Conservation (phyloP, 2,113 vertebrate genomes). For the Bos taurus region ARS-UCD2.0 NC_037336.1:15210501-15211000, state of each 20-base stretch:
- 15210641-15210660: not conserved
- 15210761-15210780: not conserved
- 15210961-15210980: not conserved
- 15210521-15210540: not conserved
- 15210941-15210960: not conserved
- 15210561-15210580: not conserved
- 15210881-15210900: not conserved
- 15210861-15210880: not conserved
- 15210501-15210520: not conserved
- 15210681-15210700: not conserved
- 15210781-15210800: not conserved
- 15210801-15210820: not conserved
- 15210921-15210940: not conserved
- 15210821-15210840: not conserved
- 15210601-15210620: not conserved
- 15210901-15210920: not conserved
- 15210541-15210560: not conserved
- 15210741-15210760: not conserved
- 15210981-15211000: not conserved
- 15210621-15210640: not conserved
- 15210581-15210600: not conserved
- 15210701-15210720: not conserved
- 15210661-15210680: not conserved
- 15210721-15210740: not conserved
- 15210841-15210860: not conserved